A percentile compares a stretch with the other conserved stretches of the same genome.
Evolutionary conservation across 2,113 vertebrate species (phyloP).

Genomic region (Cottus gobio): DNA sequence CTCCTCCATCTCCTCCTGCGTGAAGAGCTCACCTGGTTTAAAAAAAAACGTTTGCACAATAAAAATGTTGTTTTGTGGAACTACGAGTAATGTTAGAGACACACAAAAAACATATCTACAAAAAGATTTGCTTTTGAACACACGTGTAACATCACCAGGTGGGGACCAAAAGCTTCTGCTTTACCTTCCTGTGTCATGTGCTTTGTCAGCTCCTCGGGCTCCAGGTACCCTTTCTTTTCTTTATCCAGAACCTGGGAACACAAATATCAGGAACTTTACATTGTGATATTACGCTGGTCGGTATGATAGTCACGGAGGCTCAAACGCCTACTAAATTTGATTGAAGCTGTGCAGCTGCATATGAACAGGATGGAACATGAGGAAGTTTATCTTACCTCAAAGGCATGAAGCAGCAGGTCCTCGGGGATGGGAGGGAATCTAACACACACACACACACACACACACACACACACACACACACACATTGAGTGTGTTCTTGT

Average conservation of each 20-base stretch:
- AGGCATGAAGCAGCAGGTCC: constrained; percentile 90
- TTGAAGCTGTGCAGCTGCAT: neutral
- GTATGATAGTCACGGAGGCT: neutral
- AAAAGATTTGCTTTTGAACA: neutral
- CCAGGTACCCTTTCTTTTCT: constrained; percentile 87
- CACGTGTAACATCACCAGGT: neutral
- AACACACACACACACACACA: constrained; percentile 23
- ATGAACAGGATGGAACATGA: neutral
- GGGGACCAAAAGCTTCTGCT: neutral
- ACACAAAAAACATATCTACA: neutral
- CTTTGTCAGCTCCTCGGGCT: constrained; percentile 87
- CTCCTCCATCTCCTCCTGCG: constrained; percentile 92
- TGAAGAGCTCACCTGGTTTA: constrained; percentile 90
- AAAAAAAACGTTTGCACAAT: neutral
- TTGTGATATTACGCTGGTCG: neutral
- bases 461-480: constrained; percentile 14
- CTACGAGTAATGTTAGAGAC: neutral
- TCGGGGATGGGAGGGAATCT: constrained; percentile 90
- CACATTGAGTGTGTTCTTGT: neutral
- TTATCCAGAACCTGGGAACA: constrained; percentile 89
- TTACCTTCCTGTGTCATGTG: constrained; percentile 93
- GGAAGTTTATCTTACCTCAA: constrained; percentile 85
- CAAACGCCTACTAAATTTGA: neutral
- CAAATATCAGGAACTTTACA: neutral
- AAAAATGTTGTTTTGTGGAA: neutral